These are phyloP conservation scores for Stratiolaelaps scimitus DNA, from an alignment of 1,140 invertebrate species.

Conservation along the genomic window DNA sequence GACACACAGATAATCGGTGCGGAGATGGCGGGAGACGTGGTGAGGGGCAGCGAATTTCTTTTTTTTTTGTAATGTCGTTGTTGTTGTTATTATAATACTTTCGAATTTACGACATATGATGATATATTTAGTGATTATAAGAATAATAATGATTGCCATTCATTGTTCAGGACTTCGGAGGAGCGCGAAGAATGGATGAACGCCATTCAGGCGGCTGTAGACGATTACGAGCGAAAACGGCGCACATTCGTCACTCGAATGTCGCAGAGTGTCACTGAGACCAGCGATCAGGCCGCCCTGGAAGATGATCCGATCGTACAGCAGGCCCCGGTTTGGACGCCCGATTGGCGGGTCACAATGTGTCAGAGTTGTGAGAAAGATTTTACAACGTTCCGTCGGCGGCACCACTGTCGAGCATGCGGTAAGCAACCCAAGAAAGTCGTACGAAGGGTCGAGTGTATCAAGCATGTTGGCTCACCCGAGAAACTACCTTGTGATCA, in stretches of 20 bases:
- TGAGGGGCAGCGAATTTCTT: too few species aligned
- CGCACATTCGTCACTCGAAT: slow-evolving; percentile 43
- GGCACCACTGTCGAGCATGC: slow-evolving; percentile 62
- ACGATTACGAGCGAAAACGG: slow-evolving; percentile 47
- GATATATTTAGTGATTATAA: too few species aligned
- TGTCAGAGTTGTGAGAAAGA: slow-evolving; percentile 58
- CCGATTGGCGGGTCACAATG: slow-evolving; percentile 54
- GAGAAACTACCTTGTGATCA: too few species aligned
- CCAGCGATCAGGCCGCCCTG: neutral
- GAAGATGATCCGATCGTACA: neutral
- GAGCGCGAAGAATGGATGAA: slow-evolving; percentile 57
- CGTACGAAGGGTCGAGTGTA: too few species aligned
- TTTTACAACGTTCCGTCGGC: slow-evolving; percentile 57
- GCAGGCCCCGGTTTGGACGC: slow-evolving; percentile 54
- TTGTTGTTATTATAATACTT: too few species aligned
- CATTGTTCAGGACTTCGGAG: slow-evolving; percentile 42
- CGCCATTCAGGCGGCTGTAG: slow-evolving; percentile 51
- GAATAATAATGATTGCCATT: too few species aligned
- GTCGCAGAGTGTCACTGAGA: too few species aligned
- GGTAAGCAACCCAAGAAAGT: slow-evolving; percentile 54
- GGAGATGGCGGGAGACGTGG: too few species aligned
- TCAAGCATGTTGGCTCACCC: too few species aligned
- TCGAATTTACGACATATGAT: too few species aligned
- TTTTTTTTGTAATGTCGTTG: too few species aligned
- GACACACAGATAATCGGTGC: too few species aligned